These are phyloP conservation scores for Apotomis capreana DNA, from an alignment of 2,888 invertebrate genomes.

Conservation along the genomic window DNA sequence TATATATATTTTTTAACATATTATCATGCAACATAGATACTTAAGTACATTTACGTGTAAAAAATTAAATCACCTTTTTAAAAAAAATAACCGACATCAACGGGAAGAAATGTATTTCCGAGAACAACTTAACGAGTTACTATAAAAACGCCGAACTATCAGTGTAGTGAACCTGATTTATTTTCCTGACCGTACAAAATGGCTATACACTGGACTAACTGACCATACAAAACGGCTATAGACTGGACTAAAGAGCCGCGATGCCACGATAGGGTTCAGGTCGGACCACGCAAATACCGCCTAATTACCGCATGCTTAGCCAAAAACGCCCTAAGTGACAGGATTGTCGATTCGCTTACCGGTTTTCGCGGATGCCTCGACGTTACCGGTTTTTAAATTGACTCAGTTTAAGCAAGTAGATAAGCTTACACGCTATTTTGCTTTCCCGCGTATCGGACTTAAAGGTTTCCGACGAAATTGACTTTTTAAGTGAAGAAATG, in stretches of 20 bases:
- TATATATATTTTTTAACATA: no score
- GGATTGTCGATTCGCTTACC: conserved; percentile 18
- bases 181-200: no score
- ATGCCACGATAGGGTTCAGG: conserved; percentile 68
- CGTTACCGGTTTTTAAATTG: conserved; percentile 33
- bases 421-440: conserved; percentile 20
- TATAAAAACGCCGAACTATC: no score
- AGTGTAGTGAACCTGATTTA: no score
- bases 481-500: background rate
- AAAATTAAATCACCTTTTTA: no score
- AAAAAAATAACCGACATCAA: no score
- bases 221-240: background rate
- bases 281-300: conserved; percentile 62
- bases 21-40: no score
- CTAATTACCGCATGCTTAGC: conserved; percentile 67
- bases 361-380: conserved; percentile 19
- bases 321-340: conserved; percentile 34
- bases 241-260: conserved; percentile 53
- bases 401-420: conserved; percentile 19
- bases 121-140: no score
- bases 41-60: no score
- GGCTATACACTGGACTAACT: background rate
- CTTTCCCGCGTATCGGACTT: background rate
- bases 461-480: conserved; percentile 8
- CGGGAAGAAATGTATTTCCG: no score